Conservation (phyloP, 2,797 vertebrate genomes). For the Poecilia gillii region DNA sequence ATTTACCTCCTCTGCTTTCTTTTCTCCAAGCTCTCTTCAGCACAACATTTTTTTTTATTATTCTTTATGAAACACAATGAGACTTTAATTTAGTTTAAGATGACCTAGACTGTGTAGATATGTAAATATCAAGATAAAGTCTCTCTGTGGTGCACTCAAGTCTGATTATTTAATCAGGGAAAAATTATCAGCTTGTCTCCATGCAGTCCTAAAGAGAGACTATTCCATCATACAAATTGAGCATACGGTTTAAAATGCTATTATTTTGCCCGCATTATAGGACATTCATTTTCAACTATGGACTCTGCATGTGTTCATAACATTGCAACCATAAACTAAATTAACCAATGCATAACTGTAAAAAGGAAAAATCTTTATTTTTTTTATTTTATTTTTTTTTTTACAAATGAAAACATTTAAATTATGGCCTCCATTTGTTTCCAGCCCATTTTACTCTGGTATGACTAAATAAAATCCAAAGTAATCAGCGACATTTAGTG, state of each 20-base stretch:
- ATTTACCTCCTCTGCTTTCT: constrained; percentile 4
- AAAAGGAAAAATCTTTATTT: neutral
- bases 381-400: neutral
- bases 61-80: neutral
- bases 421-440: neutral
- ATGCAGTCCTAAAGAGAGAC: constrained; percentile 25
- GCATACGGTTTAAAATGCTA: constrained; percentile 15
- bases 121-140: constrained; percentile 41
- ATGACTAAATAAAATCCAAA: neutral
- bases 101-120: constrained; percentile 23
- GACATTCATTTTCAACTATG: neutral
- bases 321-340: neutral
- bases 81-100: constrained; percentile 25
- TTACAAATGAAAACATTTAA: neutral
- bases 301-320: neutral
- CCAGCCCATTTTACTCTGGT: neutral
- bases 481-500: neutral
- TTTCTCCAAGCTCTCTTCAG: constrained; percentile 10
- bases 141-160: constrained; percentile 34
- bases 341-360: neutral
- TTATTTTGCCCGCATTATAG: constrained; percentile 17
- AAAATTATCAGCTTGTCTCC: constrained; percentile 37
- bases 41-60: constrained; percentile 10
- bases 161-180: constrained; percentile 48
- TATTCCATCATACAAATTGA: constrained; percentile 26